A percentile compares a stretch with the other conserved stretches of the same genome.
Conservation (phyloP, 2,888 invertebrate species). For the Leptinotarsa rubiginosa region DNA sequence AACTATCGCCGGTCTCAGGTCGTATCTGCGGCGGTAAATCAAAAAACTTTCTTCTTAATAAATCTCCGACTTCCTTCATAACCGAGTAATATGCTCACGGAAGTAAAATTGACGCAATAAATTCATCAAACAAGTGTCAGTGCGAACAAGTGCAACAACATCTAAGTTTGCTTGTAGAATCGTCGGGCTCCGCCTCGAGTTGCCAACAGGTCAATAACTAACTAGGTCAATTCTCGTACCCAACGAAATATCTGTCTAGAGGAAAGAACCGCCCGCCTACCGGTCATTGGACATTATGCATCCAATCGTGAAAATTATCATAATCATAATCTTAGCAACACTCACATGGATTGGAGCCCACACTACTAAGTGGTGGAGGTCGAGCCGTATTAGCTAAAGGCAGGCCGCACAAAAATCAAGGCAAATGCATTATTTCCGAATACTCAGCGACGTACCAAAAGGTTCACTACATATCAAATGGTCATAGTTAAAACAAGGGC, state of each 20-base stretch:
- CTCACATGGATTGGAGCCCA: constrained; percentile 5
- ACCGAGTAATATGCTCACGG: constrained; percentile 32
- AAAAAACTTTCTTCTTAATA: constrained; percentile 35
- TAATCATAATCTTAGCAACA: constrained; percentile 34
- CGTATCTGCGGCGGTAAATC: constrained; percentile 27
- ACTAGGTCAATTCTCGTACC: constrained; percentile 60
- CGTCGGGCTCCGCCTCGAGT: constrained; percentile 58
- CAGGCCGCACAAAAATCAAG: not conserved
- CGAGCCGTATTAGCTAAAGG: not conserved
- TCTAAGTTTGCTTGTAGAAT: constrained; percentile 33
- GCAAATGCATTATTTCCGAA: not conserved
- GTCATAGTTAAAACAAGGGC: too few relatives aligned
- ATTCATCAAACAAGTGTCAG: constrained; percentile 35
- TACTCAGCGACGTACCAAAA: too few relatives aligned
- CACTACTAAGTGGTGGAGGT: not conserved
- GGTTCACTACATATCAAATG: too few relatives aligned
- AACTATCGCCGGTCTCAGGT: not conserved
- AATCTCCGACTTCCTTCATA: constrained; percentile 35
- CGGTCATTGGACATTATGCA: constrained; percentile 62
- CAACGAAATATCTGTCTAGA: constrained; percentile 60
- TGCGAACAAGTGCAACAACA: constrained; percentile 40
- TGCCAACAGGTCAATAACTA: constrained; percentile 63
- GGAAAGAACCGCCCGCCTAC: constrained; percentile 60
- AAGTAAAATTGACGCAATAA: constrained; percentile 35
- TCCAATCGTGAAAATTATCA: constrained; percentile 61